Evolutionary conservation across 2,113 vertebrate species (phyloP), one percentile per base, ranked within the genome.

Genomic region (Chinchilla lanigera): DNA sequence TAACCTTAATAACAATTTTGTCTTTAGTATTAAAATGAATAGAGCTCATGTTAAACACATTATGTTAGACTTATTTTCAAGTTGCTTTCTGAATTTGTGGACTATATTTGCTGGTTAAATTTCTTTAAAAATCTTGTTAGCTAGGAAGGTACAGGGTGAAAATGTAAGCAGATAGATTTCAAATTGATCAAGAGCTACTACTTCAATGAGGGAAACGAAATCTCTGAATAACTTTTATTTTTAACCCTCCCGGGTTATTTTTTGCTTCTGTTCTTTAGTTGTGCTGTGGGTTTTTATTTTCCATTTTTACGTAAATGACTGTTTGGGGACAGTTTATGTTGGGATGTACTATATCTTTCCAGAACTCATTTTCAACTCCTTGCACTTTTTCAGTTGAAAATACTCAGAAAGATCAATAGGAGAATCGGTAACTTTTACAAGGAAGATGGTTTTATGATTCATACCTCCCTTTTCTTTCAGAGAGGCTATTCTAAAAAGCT

Each of bases 321-420:
- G 93, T 95, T 98, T 97, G 94, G 97, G 97, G 96, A 98, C 81
- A 94, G 78, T 98, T 98, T 98, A 93, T 91, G 28, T 65, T 97
- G 44, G 91, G 89, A 17, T 69, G 52, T 75, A 90, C 78, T 96
- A 7, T 44, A 24, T 98, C 94, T 96, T 71, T 96, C 81, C 94
- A 98, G 95, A 98, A 98, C 93, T 98, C 38, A 97, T 98, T 98
- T 98, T 97, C 97, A 97, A 97, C 78, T 78, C 67, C 92, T 97
- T 90, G 35, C 82, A 97, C 97, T 98, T 98, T 77, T 95, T 97
- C 97, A 96, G 83, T 52, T 85, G 96, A 98, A 98, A 93, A 93
- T 95, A 93, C 95, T 94, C 90, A 87, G 84, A 97, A 91, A 86
- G 80, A 98, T 99, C 98, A 97, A 98, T 98, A 98, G 81, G 86